Evolutionary conservation across 2,888 invertebrate species (phyloP), one percentile per base, ranked within the genome.

Genomic region (Stenotaenia linearis): DNA sequence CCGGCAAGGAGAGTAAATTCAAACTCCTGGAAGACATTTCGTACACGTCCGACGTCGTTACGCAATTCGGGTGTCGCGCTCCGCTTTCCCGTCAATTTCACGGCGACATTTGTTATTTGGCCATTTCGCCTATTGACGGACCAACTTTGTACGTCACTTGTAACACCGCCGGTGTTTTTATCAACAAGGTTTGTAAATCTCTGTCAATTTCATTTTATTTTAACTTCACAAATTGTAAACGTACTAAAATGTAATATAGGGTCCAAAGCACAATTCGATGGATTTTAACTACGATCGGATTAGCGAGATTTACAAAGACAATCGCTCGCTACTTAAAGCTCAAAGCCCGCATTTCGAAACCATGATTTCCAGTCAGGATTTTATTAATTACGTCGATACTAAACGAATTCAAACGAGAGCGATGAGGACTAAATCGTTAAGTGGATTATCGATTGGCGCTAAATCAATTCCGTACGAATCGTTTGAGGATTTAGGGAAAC

Each of bases 31-130:
- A 61, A 61, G 25, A 61, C 10, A 61, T 61, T 61, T 61, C 25
- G 9, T 61, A 61, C 10, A 61, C 37, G 9, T 40, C 61, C 21
- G 79, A 79, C 37, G 25, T 79, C 1, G 50, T 79, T 6, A 74
- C 79, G 1, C 79, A 79, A 45, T 79, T 79, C 23, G 79, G 79
- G n/a, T 79, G 79, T 25, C 79, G 79, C 7, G 40, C 79, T 21
- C 79, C 79, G 7, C 37, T 79, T n/a, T 79, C 74, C 21, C 32
- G 79, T 3, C 79, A 79, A 37, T 79, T 79, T 74, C 79, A 79
- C 35, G 79, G 79, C 25, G 79, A 79, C 18, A 79, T 79, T 37
- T 69, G 79, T 74, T 79, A 79, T 37, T 74, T 79, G 15, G 23
- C 32, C 12, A 23, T 79, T 2, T 23, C 28, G 10, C 79, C 75